A percentile compares a stretch with the other conserved stretches of the same genome.
Evolutionary conservation across 2,888 invertebrate genomes (phyloP).

Genomic region (Minunthozetes semirufus): DNA sequence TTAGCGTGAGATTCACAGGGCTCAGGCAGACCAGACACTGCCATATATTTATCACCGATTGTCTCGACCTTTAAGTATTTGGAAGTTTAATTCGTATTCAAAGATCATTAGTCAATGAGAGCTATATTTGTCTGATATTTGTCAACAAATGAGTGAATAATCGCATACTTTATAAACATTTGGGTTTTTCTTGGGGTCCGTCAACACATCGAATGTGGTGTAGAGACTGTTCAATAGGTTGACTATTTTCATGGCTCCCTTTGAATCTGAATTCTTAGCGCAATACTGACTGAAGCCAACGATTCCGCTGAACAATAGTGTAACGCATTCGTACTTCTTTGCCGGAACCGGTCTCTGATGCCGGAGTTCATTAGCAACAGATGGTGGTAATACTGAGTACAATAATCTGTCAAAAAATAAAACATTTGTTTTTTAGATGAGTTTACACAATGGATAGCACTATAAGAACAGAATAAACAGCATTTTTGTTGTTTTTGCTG

Average conservation of each 20-base stretch:
- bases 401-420: constrained; percentile 59
- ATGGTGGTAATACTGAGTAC: constrained; percentile 86
- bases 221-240: constrained; percentile 86
- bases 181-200: constrained; percentile 83
- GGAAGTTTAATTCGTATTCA: constrained; percentile 31
- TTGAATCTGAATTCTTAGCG: constrained; percentile 78
- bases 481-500: neutral
- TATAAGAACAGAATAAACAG: neutral
- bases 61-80: constrained; percentile 71
- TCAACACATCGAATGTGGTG: constrained; percentile 85
- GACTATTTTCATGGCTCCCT: constrained; percentile 92
- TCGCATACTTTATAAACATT: constrained; percentile 80
- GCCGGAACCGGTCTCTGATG: constrained; percentile 87
- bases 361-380: constrained; percentile 87
- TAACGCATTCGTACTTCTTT: constrained; percentile 77
- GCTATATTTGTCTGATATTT: too few species aligned
- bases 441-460: neutral
- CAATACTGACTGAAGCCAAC: constrained; percentile 86
- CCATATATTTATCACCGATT: constrained; percentile 97
- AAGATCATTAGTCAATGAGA: neutral
- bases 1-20: constrained; percentile 81
- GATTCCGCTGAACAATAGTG: constrained; percentile 85
- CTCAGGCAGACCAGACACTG: constrained; percentile 88
- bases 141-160: neutral
- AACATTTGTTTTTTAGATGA: constrained; percentile 44